Evolutionary conservation across 2,888 invertebrate genomes (phyloP), one percentile per base, ranked within the genome.

Genomic region (Junonia oenone): DNA sequence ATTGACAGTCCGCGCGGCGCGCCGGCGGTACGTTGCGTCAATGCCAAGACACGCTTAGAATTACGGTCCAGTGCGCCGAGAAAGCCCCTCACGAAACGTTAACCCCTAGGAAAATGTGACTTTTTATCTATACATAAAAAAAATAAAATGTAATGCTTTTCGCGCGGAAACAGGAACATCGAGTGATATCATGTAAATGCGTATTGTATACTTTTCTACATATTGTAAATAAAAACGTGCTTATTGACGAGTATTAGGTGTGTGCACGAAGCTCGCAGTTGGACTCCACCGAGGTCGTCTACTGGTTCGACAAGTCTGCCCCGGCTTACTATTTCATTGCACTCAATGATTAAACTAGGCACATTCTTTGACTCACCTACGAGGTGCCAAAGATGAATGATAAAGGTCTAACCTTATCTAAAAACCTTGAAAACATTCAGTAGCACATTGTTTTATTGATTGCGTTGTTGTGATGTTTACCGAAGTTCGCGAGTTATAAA

Each of bases 291-390:
- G 83, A 85, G 88, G 87, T 81, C 83, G 81, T 81, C 78, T 79
- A 87, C 80, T 82, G 83, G 83, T 86, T 81, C 74, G 79, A 81
- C 83, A 74, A 75, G 83, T 83, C 76, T 73, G n/a, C 75, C 74
- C 67, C 63, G 65, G 57, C 62, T 76, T 72, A 69, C 72, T 67
- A 67, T 65, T 68, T 62, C 64, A 63, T 70, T 66, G 68, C 71
- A 72, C 72, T 70, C 72, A 69, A 71, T 67, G 64, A 61, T 63
- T 66, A 62, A 68, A 66, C 65, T 66, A 66, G 68, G 68, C 61
- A 64, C 66, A 68, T 66, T 45, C 45, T 61, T 45, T 13, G 43
- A 58, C 17, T 22, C 35, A 19, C 19, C 48, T 51, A 50, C 38
- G 33, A 45, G 27, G 50, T 47, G 37, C 52, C 26, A 9, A 50